Base-by-base conservation (phyloP, 2,113 vertebrate genomes). In the Myotis yumanensis region DNA sequence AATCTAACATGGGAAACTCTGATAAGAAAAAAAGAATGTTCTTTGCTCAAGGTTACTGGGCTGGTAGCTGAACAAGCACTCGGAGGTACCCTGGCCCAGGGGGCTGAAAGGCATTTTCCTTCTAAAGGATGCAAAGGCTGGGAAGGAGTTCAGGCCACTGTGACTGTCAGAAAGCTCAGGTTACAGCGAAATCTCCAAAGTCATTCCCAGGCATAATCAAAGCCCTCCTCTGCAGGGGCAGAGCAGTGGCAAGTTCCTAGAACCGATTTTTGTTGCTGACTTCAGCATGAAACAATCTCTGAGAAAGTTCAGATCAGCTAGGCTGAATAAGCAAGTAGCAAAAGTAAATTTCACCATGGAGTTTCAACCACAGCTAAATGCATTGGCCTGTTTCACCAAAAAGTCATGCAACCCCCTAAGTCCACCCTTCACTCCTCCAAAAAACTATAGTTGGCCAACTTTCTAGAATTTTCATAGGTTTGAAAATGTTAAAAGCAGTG, bases 251-350 rank as follows among this genome's bases (percentile, higher is more conserved):
- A n/a, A 10, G n/a, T 90, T 95, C 66, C 64, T 71, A 83, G 48
- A 95, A 90, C 35, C 4, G 14, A 62, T 32, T 85, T 86, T 93
- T 71, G 76, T 79, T 90, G 93, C 93, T 94, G 92, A 95, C 77
- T 59, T 96, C 90, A 95, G 93, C 97, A 96, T 75, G 62, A 69
- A 79, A 82, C 14, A 28, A 52, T 66, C 84, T 92, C 79, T 87
- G 57, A 83, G 32, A 85, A 94, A 83, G 35, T 52, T 82, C 72
- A 66, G 77, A 85, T 77, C 46, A 35, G 37, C 73, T 17, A 73
- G 62, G 66, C 80, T 89, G 46, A 95, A 83, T 77, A 92, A 90
- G 86, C 72, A 90, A 92, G 35, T 40, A 90, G 35, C 37, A 96
- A 93, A 76, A 90, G 66, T 64, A 91, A 66, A 90, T 48, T 64